Conservation (phyloP, 2,888 invertebrate genomes). For the Cantharis nigra region DNA sequence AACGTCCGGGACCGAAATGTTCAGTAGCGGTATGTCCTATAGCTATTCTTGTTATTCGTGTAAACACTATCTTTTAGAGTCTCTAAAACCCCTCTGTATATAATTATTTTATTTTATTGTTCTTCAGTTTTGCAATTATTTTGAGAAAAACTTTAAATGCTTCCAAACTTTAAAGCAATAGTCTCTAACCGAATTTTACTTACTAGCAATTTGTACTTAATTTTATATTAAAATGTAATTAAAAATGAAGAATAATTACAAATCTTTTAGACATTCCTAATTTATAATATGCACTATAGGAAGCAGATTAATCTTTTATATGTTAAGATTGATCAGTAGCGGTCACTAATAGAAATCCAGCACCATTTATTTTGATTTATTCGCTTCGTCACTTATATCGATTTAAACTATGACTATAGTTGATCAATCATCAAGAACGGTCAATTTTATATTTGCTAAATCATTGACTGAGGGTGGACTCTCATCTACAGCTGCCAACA, state of each 20-base stretch:
- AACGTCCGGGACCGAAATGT: too few species aligned
- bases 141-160: too few species aligned
- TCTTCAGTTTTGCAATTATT: too few species aligned
- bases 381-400: constrained; percentile 46
- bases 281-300: constrained; percentile 38
- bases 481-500: constrained; percentile 35
- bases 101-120: too few species aligned
- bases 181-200: too few species aligned
- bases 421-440: constrained; percentile 45
- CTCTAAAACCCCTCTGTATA: too few species aligned
- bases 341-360: constrained; percentile 47
- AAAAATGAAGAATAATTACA: background rate
- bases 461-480: constrained; percentile 38
- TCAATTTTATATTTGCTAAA: constrained; percentile 41
- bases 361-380: constrained; percentile 42
- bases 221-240: background rate
- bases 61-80: too few species aligned
- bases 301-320: constrained; percentile 35
- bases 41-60: too few species aligned
- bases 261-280: constrained; percentile 37
- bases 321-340: constrained; percentile 45
- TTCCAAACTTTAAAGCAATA: too few species aligned
- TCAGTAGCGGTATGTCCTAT: too few species aligned
- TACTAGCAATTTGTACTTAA: background rate
- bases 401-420: constrained; percentile 44